phyloP scores from a whole-genome alignment of 1,140 invertebrate genomes.

The Pogonus chalceus region DNA sequence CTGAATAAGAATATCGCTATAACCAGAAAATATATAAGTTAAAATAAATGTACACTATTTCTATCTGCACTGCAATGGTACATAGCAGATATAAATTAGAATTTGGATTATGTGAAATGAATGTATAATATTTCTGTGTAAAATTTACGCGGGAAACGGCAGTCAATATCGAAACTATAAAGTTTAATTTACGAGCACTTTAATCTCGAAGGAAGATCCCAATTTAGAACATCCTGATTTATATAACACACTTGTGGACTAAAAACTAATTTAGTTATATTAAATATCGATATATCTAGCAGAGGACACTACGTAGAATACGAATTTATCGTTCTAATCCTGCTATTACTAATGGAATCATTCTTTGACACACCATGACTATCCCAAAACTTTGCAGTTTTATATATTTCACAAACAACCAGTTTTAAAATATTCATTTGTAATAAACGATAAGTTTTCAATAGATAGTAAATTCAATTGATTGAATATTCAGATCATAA shows the following conservation, averaged over 20 bases:
- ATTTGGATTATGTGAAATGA: constrained; percentile 1
- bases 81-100: background rate
- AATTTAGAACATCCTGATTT: constrained; percentile 4
- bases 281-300: constrained; percentile 6
- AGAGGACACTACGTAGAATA: background rate
- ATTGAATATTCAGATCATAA: no score
- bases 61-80: no score
- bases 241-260: background rate
- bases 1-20: no score
- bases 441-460: no score
- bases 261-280: constrained; percentile 7
- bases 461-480: no score
- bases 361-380: background rate
- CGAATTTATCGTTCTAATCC: constrained; percentile 1
- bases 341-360: constrained; percentile 3
- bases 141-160: background rate
- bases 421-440: no score
- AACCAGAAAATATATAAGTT: no score
- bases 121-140: background rate
- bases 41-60: no score
- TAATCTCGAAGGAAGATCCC: constrained; percentile 1
- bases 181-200: constrained; percentile 4
- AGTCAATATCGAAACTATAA: constrained; percentile 3
- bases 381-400: no score
- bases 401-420: no score